Conservation (phyloP, 2,888 invertebrate species). For the Patella caerulea region DNA sequence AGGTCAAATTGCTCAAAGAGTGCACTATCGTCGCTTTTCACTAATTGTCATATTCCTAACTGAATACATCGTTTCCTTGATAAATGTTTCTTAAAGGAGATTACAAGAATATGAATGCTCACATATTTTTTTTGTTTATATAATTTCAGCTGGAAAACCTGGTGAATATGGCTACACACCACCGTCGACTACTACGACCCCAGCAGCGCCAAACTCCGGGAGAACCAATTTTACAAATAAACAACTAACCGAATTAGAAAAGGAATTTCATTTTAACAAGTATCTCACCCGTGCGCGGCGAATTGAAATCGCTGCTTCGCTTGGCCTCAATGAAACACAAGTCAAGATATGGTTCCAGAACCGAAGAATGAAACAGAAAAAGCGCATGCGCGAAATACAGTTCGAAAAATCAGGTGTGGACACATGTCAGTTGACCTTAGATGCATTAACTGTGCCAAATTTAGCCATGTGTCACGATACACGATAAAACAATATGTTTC, state of each 20-base stretch:
- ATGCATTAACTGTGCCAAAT: constrained; percentile 53
- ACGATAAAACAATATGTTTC: constrained; percentile 33
- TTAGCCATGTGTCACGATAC: constrained; percentile 55
- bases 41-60: too few species aligned
- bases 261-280: constrained; percentile 99
- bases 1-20: neutral
- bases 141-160: constrained; percentile 32
- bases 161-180: constrained; percentile 48
- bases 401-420: constrained; percentile 51
- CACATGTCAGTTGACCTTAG: constrained; percentile 51
- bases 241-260: constrained; percentile 98
- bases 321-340: constrained; percentile 96
- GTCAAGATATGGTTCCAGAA: constrained; percentile 73
- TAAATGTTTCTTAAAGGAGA: too few species aligned
- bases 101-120: too few species aligned
- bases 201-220: constrained; percentile 74
- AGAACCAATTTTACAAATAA: constrained; percentile 99
- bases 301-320: constrained; percentile 96
- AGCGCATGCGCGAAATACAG: constrained; percentile 68
- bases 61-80: too few species aligned
- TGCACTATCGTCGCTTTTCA: too few species aligned
- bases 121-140: constrained; percentile 18
- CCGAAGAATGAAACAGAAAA: constrained; percentile 72
- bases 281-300: constrained; percentile 96
- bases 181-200: constrained; percentile 37